These are phyloP conservation scores for Pasiphila rectangulata DNA, from an alignment of 2,888 invertebrate genomes.

Conservation along the genomic window DNA sequence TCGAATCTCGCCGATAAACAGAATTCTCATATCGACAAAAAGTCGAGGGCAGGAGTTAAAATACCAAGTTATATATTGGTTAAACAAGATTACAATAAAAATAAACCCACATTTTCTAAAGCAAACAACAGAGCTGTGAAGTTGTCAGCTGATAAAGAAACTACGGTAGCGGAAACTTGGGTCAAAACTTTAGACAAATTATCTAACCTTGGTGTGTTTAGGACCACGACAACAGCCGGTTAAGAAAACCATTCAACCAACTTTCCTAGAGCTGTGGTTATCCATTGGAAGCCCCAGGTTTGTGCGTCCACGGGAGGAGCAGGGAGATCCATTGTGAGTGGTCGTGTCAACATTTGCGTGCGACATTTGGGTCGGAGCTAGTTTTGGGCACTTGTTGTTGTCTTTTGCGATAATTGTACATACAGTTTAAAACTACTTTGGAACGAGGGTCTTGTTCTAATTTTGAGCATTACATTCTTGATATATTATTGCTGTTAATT, in stretches of 20 bases:
- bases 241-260: slow-evolving; percentile 49
- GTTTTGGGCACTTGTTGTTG: slow-evolving; percentile 32
- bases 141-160: slow-evolving; percentile 52
- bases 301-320: slow-evolving; percentile 9
- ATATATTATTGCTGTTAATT: slow-evolving; percentile 7
- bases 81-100: slow-evolving; percentile 2
- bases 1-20: too few relatives aligned
- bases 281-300: slow-evolving; percentile 35
- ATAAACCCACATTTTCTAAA: slow-evolving; percentile 17
- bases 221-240: slow-evolving; percentile 50
- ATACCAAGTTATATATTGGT: neutral
- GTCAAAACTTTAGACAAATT: slow-evolving; percentile 54
- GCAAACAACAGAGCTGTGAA: slow-evolving; percentile 38
- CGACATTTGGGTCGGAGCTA: slow-evolving; percentile 40
- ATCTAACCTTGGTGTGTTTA: slow-evolving; percentile 58
- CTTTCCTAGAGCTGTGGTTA: slow-evolving; percentile 35
- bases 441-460: slow-evolving; percentile 8
- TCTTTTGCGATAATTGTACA: slow-evolving; percentile 37
- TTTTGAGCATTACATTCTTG: slow-evolving; percentile 1
- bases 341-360: slow-evolving; percentile 45
- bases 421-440: slow-evolving; percentile 21
- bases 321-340: slow-evolving; percentile 36
- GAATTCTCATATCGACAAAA: too few relatives aligned
- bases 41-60: too few relatives aligned
- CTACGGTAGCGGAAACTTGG: slow-evolving; percentile 47